Percentiles rank a stretch among this genome's conserved stretches.
Conservation (phyloP, 2,797 vertebrate species). For the Parauchenoglanis ngamensis region DNA sequence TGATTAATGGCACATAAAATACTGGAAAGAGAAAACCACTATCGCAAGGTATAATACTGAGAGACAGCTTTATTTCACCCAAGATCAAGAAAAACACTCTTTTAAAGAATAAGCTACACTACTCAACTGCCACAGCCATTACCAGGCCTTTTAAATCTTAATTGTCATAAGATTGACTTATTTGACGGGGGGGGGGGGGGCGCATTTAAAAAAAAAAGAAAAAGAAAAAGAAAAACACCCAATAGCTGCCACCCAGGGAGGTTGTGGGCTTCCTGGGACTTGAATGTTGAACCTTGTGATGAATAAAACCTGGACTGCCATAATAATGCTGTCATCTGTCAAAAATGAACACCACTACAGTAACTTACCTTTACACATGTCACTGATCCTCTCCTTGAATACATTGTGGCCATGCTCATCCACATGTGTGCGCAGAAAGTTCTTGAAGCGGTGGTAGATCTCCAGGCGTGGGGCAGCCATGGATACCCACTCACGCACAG, state of each 20-base stretch:
- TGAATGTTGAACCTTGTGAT: background rate
- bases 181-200: no score
- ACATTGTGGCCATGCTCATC: constrained; percentile 95
- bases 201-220: no score
- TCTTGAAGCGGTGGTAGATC: constrained; percentile 98
- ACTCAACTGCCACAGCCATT: background rate
- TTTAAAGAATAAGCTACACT: background rate
- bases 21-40: background rate
- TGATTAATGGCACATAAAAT: background rate
- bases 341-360: background rate
- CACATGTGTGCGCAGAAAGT: constrained; percentile 94
- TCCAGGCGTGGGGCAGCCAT: constrained; percentile 93
- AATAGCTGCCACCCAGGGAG: background rate
- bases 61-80: background rate
- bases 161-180: background rate
- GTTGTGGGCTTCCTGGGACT: background rate
- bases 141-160: background rate
- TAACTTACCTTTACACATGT: constrained; percentile 95
- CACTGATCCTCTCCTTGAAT: constrained; percentile 97
- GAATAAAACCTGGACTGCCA: background rate
- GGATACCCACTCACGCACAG: constrained; percentile 96
- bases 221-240: background rate
- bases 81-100: background rate
- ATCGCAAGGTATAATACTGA: background rate
- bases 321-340: background rate